A percentile compares a stretch with the other conserved stretches of the same genome.
phyloP scores from a whole-genome alignment of 2,797 vertebrate genomes.

The Buceros bicornis region DNA sequence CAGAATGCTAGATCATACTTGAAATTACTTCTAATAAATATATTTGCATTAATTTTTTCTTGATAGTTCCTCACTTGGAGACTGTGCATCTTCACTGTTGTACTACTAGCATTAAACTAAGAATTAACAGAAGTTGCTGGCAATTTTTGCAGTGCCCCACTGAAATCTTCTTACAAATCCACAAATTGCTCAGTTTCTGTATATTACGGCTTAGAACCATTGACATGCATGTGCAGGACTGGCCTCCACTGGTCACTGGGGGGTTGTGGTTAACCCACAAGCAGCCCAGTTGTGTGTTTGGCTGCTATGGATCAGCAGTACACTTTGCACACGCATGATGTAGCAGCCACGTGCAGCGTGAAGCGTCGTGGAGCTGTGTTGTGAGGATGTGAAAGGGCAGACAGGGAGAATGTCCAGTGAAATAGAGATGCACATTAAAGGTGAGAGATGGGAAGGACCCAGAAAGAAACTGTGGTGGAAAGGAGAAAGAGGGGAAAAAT shows the following conservation, averaged over 20 bases:
- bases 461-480: neutral
- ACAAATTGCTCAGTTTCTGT: neutral
- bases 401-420: accelerated
- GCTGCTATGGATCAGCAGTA: neutral
- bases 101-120: neutral
- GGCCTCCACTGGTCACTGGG: neutral
- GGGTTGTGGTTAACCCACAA: neutral
- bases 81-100: neutral
- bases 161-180: neutral
- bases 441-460: neutral
- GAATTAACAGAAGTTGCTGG: neutral
- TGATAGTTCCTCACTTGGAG: neutral
- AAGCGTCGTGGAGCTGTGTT: neutral
- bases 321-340: neutral
- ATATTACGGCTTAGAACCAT: neutral
- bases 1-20: neutral
- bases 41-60: neutral
- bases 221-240: neutral
- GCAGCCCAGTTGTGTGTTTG: accelerated
- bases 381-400: neutral
- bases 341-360: accelerated
- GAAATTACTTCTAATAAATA: neutral
- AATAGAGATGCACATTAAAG: neutral
- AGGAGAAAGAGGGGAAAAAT: neutral
- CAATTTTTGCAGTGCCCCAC: neutral